Evolutionary conservation across 2,888 invertebrate genomes (phyloP), one percentile per base, ranked within the genome.

Genomic region (Panopea generosa): DNA sequence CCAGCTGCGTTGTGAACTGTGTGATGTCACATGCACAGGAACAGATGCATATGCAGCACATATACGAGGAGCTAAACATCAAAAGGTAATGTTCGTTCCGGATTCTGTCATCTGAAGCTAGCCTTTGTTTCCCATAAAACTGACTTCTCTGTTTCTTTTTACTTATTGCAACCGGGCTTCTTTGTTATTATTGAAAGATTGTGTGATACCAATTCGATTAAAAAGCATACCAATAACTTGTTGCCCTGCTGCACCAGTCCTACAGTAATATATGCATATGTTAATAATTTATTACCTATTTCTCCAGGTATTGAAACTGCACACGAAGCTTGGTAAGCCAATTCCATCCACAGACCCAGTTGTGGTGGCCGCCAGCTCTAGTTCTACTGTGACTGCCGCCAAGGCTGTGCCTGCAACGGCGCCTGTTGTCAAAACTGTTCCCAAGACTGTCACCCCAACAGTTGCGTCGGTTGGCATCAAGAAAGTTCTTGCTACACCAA

Each of bases 41-140:
- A 96, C 97, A 67, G 99, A 99, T 94, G 99, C 99, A 0, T 99
- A 99, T 94, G 98, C 98, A 47, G 98, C 98, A 53, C 99, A 99
- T 93, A 97, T 99, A 86, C 95, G 98, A 73, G 99, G 99, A 77
- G 96, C 98, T 84, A 99, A 99, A 93, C 99, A 99, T 94, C 98
- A 98, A 93, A 99, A 99, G 94, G 92, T 98, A 68, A 59, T n/a
- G n/a, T n/a, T n/a, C n/a, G n/a, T n/a, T n/a, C n/a, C n/a, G n/a
- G 60, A 20, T n/a, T 1, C n/a, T n/a, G n/a, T n/a, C n/a, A n/a
- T n/a, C n/a, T n/a, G n/a, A n/a, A n/a, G n/a, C n/a, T n/a, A n/a
- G n/a, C n/a, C n/a, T n/a, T n/a, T n/a, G n/a, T n/a, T n/a, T n/a
- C n/a, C n/a, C n/a, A n/a, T n/a, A n/a, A n/a, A n/a, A n/a, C n/a